Conservation (phyloP, 2,797 vertebrate species). For the Lacerta bilineata region DNA sequence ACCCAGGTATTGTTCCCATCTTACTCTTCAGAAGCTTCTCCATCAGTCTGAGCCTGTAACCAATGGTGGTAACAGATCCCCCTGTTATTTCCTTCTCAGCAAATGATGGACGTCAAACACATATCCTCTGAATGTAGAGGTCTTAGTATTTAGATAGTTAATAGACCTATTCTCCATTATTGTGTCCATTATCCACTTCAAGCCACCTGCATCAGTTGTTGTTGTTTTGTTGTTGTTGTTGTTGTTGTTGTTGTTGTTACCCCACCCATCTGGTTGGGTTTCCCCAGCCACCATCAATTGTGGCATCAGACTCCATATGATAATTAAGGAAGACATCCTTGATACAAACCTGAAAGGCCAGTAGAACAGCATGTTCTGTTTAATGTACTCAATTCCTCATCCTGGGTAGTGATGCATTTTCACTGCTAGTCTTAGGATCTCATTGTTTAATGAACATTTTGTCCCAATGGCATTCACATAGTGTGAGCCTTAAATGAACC, state of each 20-base stretch:
- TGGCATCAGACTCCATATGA: too few relatives aligned
- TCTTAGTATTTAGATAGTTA: background rate
- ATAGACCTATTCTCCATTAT: background rate
- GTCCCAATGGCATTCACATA: background rate
- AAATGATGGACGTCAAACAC: background rate
- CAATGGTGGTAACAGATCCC: too few relatives aligned
- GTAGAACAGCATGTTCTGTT: background rate
- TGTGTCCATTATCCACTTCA: background rate
- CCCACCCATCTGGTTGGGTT: too few relatives aligned
- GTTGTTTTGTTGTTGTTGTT: too few relatives aligned
- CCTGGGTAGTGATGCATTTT: background rate
- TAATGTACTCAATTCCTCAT: background rate
- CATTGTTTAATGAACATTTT: background rate
- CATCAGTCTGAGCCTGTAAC: background rate
- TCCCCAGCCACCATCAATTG: too few relatives aligned
- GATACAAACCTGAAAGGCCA: background rate
- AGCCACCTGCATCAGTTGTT: background rate
- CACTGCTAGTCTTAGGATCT: background rate
- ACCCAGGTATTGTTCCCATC: slow-evolving; percentile 60
- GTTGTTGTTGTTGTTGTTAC: too few relatives aligned
- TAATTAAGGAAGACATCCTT: background rate
- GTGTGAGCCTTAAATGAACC: background rate
- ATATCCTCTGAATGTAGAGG: background rate
- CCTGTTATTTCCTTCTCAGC: background rate
- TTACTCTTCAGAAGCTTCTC: slow-evolving; percentile 15